Evolutionary conservation across 2,113 vertebrate genomes (phyloP).

Genomic region (Saguinus imperator): DNA sequence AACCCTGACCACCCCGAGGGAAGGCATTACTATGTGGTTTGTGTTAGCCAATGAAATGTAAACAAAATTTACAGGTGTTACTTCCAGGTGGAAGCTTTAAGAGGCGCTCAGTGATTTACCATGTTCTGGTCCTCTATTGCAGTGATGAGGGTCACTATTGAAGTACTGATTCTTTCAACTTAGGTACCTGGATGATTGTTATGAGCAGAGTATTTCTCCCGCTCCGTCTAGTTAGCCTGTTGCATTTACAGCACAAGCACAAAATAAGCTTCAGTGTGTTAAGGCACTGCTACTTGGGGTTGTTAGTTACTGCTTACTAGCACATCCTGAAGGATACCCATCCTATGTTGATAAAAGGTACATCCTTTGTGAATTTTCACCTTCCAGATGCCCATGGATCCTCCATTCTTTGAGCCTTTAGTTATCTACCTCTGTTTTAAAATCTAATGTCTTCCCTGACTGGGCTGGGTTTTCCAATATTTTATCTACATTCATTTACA

Average conservation of each 20-base stretch:
- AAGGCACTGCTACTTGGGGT: background rate
- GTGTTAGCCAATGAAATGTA: background rate
- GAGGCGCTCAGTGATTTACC: rapidly evolving
- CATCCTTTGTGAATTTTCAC: background rate
- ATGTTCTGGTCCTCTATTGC: rapidly evolving
- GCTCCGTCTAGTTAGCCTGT: rapidly evolving
- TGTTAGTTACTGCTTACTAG: background rate
- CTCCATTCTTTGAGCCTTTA: background rate
- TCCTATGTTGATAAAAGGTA: background rate
- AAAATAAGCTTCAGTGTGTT: background rate
- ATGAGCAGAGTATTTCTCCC: background rate
- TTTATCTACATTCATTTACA: background rate
- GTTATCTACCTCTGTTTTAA: background rate
- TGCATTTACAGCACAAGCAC: background rate
- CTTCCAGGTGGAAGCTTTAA: background rate
- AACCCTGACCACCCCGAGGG: rapidly evolving
- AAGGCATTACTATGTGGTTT: background rate
- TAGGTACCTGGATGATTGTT: rapidly evolving
- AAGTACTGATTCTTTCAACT: background rate
- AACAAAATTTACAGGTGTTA: background rate
- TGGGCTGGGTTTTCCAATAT: background rate
- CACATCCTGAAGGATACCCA: background rate
- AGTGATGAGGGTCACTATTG: background rate
- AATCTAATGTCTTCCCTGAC: background rate
- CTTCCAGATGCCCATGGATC: background rate